Evolutionary conservation across 2,888 invertebrate genomes (phyloP).

Genomic region (Drosophila gaucha): DNA sequence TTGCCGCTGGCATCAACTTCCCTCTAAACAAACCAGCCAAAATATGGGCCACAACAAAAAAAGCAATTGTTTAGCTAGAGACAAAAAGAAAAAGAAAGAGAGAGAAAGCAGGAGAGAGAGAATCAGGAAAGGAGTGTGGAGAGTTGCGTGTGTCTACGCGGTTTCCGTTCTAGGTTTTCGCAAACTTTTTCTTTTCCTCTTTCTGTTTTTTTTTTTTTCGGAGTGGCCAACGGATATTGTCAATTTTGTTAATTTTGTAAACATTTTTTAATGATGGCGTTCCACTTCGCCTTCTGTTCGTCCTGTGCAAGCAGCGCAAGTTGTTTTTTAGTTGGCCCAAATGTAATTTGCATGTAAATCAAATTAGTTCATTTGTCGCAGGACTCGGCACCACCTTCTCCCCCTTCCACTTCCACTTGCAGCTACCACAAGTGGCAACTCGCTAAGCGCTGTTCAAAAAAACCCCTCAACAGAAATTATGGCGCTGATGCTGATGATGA

Average conservation of each 20-base stretch:
- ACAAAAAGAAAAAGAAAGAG: not conserved
- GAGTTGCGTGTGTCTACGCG: slow-evolving; percentile 30
- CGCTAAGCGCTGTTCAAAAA: slow-evolving; percentile 30
- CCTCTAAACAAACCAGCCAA: slow-evolving; percentile 15
- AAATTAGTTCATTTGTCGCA: slow-evolving; percentile 62
- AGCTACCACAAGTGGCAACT: slow-evolving; percentile 51
- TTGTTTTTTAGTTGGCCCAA: slow-evolving; percentile 43
- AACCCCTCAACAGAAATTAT: slow-evolving; percentile 41
- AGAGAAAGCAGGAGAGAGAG: not conserved
- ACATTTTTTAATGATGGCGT: slow-evolving; percentile 44
- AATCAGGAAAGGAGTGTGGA: not conserved
- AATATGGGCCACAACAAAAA: slow-evolving; percentile 39
- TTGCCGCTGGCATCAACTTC: slow-evolving; percentile 17
- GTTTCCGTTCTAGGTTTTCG: slow-evolving; percentile 3
- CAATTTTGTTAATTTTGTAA: slow-evolving; percentile 57
- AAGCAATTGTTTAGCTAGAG: slow-evolving; percentile 32
- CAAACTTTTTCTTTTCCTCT: not conserved
- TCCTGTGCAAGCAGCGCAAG: slow-evolving; percentile 13
- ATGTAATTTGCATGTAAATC: slow-evolving; percentile 72
- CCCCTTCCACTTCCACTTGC: slow-evolving; percentile 7
- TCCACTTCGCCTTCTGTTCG: not conserved
- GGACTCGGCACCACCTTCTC: not conserved
- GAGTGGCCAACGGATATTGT: slow-evolving; percentile 46
- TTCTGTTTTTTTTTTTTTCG: slow-evolving; percentile 1
- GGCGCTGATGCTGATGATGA: slow-evolving; percentile 16